Percentiles rank a stretch among this genome's conserved stretches.
Conservation (phyloP, 1,140 invertebrate genomes). For the Solenopsis invicta region DNA sequence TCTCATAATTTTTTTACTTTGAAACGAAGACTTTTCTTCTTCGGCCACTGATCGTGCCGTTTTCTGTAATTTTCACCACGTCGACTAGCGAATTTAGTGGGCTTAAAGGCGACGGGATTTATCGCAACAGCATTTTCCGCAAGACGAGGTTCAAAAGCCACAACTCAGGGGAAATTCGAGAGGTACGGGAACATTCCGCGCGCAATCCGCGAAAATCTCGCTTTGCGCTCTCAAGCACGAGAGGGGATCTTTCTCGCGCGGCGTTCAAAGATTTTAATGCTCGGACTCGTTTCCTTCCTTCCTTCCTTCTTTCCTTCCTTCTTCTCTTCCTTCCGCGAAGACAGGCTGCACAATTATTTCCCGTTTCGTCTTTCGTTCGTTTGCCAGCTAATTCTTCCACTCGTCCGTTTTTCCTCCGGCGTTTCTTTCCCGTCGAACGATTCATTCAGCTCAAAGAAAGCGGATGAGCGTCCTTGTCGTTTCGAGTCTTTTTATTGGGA, state of each 20-base stretch:
- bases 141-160: slow-evolving; percentile 53
- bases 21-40: background rate
- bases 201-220: slow-evolving; percentile 47
- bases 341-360: slow-evolving; percentile 45
- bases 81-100: slow-evolving; percentile 41
- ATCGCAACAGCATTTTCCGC: slow-evolving; percentile 42
- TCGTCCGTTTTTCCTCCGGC: slow-evolving; percentile 29
- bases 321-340: background rate
- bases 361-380: slow-evolving; percentile 18
- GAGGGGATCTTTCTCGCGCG: slow-evolving; percentile 11
- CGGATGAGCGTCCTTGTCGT: slow-evolving; percentile 25
- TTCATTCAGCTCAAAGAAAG: slow-evolving; percentile 29
- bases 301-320: background rate
- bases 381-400: slow-evolving; percentile 27
- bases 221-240: slow-evolving; percentile 37
- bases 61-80: slow-evolving; percentile 45
- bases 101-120: slow-evolving; percentile 33
- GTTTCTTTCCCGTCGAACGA: slow-evolving; percentile 46
- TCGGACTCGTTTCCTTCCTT: background rate
- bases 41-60: slow-evolving; percentile 1
- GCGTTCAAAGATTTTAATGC: slow-evolving; percentile 56
- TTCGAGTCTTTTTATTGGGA: slow-evolving; percentile 1
- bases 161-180: slow-evolving; percentile 42
- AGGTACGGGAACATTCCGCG: slow-evolving; percentile 15
- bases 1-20: background rate